These are phyloP conservation scores for Drosophila cracens DNA, from an alignment of 2,888 invertebrate genomes.

Conservation along the genomic window DNA sequence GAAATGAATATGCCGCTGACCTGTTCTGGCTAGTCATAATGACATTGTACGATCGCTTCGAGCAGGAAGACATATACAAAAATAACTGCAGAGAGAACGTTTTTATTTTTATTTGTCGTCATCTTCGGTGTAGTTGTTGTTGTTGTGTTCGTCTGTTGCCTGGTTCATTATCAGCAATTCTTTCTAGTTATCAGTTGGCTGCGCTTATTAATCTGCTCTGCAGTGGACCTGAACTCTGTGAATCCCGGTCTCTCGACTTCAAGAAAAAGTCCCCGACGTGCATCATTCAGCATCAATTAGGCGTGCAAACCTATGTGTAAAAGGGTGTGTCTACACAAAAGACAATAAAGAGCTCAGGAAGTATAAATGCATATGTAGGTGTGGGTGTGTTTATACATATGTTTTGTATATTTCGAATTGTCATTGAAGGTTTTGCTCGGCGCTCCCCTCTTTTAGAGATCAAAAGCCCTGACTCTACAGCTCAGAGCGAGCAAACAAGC, in stretches of 20 bases:
- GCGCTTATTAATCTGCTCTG: neutral
- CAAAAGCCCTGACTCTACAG: neutral
- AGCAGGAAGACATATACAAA: slow-evolving; percentile 5
- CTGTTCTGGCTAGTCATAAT: slow-evolving; percentile 3
- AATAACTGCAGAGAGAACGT: slow-evolving; percentile 1
- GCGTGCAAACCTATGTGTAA: slow-evolving; percentile 9
- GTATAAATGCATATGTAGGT: neutral
- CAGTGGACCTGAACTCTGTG: slow-evolving; percentile 25
- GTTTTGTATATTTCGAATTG: neutral
- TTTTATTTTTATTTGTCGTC: neutral
- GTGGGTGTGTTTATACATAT: neutral
- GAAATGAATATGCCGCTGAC: slow-evolving; percentile 26
- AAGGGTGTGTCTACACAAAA: neutral
- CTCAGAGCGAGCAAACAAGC: neutral
- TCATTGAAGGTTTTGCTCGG: neutral
- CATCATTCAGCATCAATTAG: slow-evolving; percentile 1
- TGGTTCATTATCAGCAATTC: slow-evolving; percentile 20
- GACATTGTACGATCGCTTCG: slow-evolving; percentile 12
- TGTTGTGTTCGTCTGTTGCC: slow-evolving; percentile 16
- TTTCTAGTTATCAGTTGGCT: slow-evolving; percentile 28
- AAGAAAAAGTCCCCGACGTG: slow-evolving; percentile 34
- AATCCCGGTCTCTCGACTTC: slow-evolving; percentile 22
- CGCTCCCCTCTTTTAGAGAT: neutral
- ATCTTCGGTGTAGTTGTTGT: neutral
- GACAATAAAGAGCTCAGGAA: slow-evolving; percentile 12